Evolutionary conservation across 2,113 vertebrate genomes (phyloP).

Genomic region (Parotia lawesii): DNA sequence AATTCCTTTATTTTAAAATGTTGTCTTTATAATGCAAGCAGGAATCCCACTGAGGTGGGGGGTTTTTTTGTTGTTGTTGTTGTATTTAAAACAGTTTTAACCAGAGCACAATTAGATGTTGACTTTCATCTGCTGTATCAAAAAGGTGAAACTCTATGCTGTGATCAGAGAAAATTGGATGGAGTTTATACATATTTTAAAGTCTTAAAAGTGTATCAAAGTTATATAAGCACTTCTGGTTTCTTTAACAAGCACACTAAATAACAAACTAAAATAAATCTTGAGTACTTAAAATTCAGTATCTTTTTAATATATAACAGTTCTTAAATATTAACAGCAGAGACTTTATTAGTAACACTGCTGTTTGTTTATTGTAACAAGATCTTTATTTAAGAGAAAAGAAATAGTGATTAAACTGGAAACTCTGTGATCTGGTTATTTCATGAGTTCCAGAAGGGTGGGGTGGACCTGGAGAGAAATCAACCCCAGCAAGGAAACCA

Average conservation of each 20-base stretch:
- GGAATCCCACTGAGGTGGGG: not conserved
- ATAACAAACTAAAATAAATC: not conserved
- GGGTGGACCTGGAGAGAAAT: not conserved
- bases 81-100: constrained; percentile 74
- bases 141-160: constrained; percentile 74
- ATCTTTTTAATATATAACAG: not conserved
- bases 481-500: not conserved
- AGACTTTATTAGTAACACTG: not conserved
- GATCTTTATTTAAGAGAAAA: constrained; percentile 25
- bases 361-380: not conserved
- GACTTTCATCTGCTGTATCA: constrained; percentile 83
- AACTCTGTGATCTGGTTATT: constrained; percentile 24
- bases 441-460: not conserved
- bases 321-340: constrained; percentile 2
- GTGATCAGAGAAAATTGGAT: constrained; percentile 83
- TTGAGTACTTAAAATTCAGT: not conserved
- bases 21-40: constrained; percentile 4
- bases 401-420: constrained; percentile 1
- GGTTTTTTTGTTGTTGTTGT: not conserved
- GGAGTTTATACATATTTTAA: constrained; percentile 83
- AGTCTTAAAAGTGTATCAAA: not conserved
- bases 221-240: not conserved
- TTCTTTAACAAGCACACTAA: constrained; percentile 36
- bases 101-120: constrained; percentile 82
- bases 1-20: constrained; percentile 1